Evolutionary conservation across 2,888 invertebrate species (phyloP).

Genomic region (Venustoraphidia nigricollis): DNA sequence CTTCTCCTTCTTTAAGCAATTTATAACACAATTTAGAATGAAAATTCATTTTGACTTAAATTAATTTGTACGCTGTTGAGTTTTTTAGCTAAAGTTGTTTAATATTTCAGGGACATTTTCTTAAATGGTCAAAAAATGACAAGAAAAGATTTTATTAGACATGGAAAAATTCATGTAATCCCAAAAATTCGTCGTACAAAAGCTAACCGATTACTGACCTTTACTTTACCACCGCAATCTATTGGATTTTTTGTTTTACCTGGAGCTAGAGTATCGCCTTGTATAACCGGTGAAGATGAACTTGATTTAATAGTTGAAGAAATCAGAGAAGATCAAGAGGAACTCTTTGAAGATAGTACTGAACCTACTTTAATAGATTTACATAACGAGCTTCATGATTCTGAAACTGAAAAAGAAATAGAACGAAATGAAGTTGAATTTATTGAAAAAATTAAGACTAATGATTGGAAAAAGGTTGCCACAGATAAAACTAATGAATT

Average conservation of each 20-base stretch:
- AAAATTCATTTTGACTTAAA: not conserved
- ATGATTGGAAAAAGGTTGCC: too few species aligned
- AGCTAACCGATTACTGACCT: slow-evolving; percentile 34
- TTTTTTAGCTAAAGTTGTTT: slow-evolving; percentile 3
- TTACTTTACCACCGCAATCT: slow-evolving; percentile 47
- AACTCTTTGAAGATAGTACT: too few species aligned
- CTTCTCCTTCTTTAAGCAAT: not conserved
- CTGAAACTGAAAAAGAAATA: slow-evolving; percentile 9
- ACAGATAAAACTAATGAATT: too few species aligned
- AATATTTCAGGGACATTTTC: slow-evolving; percentile 35
- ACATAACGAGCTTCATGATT: too few species aligned
- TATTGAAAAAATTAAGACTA: too few species aligned
- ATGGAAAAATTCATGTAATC: slow-evolving; percentile 22
- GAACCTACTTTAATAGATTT: too few species aligned
- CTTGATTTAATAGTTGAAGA: slow-evolving; percentile 17
- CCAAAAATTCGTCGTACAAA: slow-evolving; percentile 32
- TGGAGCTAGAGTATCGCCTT: slow-evolving; percentile 43
- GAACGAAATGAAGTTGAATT: slow-evolving; percentile 2
- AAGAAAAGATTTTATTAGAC: slow-evolving; percentile 37
- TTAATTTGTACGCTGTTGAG: not conserved
- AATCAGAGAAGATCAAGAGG: slow-evolving; percentile 13
- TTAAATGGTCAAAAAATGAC: slow-evolving; percentile 47
- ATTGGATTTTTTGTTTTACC: slow-evolving; percentile 65
- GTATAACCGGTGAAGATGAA: slow-evolving; percentile 24
- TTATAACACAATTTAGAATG: not conserved